Percentiles rank a stretch among this genome's conserved stretches.
These are phyloP conservation scores for Limenitis camilla DNA, from an alignment of 2,888 invertebrate species.

Conservation along the genomic window DNA sequence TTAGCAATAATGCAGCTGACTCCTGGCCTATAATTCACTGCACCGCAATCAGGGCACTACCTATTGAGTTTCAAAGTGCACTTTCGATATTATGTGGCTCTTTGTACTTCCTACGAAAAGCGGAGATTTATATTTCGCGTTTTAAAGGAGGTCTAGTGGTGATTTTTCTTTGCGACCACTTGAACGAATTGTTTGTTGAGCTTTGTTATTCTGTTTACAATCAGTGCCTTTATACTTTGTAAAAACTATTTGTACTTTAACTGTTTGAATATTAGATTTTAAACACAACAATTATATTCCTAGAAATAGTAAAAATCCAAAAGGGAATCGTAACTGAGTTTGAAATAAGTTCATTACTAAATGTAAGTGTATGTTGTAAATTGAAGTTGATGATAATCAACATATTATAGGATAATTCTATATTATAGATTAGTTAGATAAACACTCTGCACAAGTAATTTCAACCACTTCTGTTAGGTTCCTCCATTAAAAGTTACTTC, in stretches of 20 bases:
- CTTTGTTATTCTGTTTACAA: no score
- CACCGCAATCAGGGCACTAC: conserved; percentile 9
- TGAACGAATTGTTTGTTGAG: background rate
- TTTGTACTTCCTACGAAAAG: conserved; percentile 8
- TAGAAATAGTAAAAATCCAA: no score
- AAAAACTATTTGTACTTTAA: no score
- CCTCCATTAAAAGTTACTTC: conserved; percentile 19
- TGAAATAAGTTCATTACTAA: no score
- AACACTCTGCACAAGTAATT: conserved; percentile 18
- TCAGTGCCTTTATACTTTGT: no score
- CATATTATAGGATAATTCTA: no score
- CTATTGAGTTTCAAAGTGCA: conserved; percentile 13
- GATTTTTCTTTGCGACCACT: conserved; percentile 5
- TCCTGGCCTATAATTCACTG: conserved; percentile 13
- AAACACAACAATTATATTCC: no score
- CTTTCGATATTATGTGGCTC: conserved; percentile 12
- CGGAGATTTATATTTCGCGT: conserved; percentile 5
- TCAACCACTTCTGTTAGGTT: conserved; percentile 17
- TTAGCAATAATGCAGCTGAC: conserved; percentile 30
- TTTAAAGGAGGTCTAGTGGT: conserved; percentile 6
- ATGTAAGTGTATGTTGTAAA: no score
- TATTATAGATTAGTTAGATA: conserved; percentile 24
- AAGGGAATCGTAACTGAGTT: no score
- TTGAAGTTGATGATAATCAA: no score
- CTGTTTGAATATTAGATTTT: no score